phyloP scores from a whole-genome alignment of 2,113 vertebrate species.

The Poecilia latipinna region DNA sequence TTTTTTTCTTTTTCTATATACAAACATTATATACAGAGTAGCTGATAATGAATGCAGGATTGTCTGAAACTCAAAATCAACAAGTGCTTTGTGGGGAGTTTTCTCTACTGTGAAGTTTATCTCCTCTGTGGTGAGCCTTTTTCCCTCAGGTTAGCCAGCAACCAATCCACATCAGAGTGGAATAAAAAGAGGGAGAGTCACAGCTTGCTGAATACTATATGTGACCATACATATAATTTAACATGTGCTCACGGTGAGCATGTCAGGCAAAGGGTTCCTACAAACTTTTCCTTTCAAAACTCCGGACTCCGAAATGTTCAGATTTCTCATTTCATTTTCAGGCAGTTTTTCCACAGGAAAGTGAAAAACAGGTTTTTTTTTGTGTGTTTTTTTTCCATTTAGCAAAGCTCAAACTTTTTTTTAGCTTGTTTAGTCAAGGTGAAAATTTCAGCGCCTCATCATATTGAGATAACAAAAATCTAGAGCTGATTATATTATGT shows the following conservation, averaged over 20 bases:
- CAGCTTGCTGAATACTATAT: not conserved
- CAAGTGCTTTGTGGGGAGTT: constrained; percentile 64
- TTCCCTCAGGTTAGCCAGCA: constrained; percentile 17
- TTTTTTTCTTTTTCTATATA: constrained; percentile 20
- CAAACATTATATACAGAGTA: constrained; percentile 73
- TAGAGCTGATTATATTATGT: not conserved
- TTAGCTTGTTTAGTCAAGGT: not conserved
- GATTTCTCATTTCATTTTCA: not conserved
- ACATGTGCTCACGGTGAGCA: not conserved
- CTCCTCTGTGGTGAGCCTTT: constrained; percentile 3
- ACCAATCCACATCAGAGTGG: constrained; percentile 12
- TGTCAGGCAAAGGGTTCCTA: not conserved
- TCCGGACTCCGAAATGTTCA: not conserved
- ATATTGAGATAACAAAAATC: not conserved
- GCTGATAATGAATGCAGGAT: constrained; percentile 74
- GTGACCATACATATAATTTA: not conserved
- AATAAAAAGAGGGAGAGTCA: constrained; percentile 32
- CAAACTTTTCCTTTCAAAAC: not conserved
- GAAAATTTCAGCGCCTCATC: not conserved
- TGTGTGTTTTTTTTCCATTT: no score
- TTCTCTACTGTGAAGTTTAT: constrained; percentile 38
- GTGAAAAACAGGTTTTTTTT: not conserved
- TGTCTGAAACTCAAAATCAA: constrained; percentile 74
- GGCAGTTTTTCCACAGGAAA: not conserved
- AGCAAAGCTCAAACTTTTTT: no score